Base-by-base conservation (phyloP, 2,888 invertebrate species). In the Gortyna flavago region DNA sequence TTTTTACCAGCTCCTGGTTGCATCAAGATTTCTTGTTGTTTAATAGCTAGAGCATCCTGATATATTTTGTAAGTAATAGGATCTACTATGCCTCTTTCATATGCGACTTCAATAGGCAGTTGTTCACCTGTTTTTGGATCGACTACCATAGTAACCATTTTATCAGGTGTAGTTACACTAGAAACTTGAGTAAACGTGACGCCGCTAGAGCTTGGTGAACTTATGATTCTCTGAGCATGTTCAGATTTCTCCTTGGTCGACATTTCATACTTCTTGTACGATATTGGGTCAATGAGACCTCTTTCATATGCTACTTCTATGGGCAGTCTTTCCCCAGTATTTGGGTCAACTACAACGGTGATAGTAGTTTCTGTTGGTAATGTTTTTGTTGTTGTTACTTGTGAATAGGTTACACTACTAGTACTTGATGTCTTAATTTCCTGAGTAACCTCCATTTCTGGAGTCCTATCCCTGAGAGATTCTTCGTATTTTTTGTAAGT, bases 71-170 rank as follows among this genome's bases (percentile, higher is more conserved):
- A 90, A 8, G 91, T 88, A 16, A 85, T 62, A 97, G 94, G 76
- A 80, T 92, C 91, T 68, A 92, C 73, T 18, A 92, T 79, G 13
- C 98, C 98, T 82, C 97, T 97, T 90, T 97, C 97, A 79, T 98
- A 91, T 18, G 94, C 95, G 44, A 92, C 97, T 91, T 98, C 98
- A 71, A 98, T 97, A 13, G 98, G 97, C 80, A 98, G 96, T 88
- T 97, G 97, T 91, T 98, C 97, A 7, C 98, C 98, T 7, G 98
- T 98, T 88, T 97, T 97, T 4, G 98, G 98, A 93, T 99, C 98
- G 72, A 97, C 95, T 96, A 91, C 77, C 86, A 89, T 85, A 13
- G 90, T 90, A 35, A 90, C 66, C 11, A 82, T 67, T 48, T 88
- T 87, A 41, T 89, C 88, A 18, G 89, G 95, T 90, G 87, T 86